phyloP scores from a whole-genome alignment of 2,113 vertebrate species.

The Emydocephalus ijimae region DNA sequence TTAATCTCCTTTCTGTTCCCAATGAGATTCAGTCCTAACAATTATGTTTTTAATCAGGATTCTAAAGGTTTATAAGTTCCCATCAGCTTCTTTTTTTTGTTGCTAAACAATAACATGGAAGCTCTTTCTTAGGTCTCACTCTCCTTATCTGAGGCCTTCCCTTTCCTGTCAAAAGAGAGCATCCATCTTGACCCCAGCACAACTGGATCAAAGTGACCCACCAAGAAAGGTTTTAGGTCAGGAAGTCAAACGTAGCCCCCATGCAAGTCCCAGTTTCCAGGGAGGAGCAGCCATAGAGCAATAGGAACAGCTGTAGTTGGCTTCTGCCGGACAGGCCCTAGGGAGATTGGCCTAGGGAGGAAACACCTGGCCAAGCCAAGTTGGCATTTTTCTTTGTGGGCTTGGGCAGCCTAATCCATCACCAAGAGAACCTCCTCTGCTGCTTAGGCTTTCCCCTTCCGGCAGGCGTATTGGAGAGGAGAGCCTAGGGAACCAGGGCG shows the following conservation, averaged over 20 bases:
- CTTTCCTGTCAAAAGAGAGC: neutral
- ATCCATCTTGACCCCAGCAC: neutral
- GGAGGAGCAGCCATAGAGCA: neutral
- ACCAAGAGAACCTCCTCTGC: neutral
- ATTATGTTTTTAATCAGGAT: neutral
- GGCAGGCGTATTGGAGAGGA: neutral
- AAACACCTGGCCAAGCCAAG: neutral
- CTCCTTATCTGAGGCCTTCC: neutral
- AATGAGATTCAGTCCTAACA: neutral
- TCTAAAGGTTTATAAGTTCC: neutral
- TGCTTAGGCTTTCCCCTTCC: neutral
- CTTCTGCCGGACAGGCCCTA: neutral
- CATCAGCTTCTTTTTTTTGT: neutral
- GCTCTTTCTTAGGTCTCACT: neutral
- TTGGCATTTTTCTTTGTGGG: neutral
- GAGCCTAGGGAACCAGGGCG: neutral
- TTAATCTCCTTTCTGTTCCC: neutral
- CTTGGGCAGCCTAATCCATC: neutral
- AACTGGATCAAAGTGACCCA: neutral
- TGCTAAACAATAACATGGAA: neutral
- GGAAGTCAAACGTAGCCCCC: neutral
- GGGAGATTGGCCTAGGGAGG: neutral
- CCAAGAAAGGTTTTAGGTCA: neutral
- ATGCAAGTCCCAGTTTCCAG: neutral
- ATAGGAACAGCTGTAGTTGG: neutral